Percentiles rank a stretch among this genome's conserved stretches.
These are phyloP conservation scores for Megathymus violae DNA, from an alignment of 1,140 invertebrate genomes.

Conservation along the genomic window DNA sequence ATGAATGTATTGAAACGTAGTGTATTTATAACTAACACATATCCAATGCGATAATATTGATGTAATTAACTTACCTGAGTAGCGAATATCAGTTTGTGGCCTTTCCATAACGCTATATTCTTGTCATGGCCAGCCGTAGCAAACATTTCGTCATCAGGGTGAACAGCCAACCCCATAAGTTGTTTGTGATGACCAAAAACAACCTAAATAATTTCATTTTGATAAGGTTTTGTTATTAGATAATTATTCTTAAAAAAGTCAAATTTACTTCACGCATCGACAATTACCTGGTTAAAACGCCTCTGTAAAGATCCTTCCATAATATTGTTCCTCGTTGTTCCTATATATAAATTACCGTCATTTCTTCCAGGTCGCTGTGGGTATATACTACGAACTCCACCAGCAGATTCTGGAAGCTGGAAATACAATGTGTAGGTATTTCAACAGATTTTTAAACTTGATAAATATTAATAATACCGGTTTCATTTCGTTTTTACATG, in stretches of 20 bases:
- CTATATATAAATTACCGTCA: slow-evolving; percentile 96
- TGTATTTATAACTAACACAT: too few species aligned
- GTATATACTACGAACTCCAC: slow-evolving; percentile 93
- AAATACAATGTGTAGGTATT: too few species aligned
- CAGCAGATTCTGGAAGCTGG: slow-evolving; percentile 92
- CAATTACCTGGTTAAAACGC: slow-evolving; percentile 92
- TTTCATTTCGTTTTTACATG: too few species aligned
- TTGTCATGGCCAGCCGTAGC: slow-evolving; percentile 97
- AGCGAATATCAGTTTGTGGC: slow-evolving; percentile 93
- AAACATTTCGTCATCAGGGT: slow-evolving; percentile 96
- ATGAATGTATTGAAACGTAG: too few species aligned
- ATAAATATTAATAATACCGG: too few species aligned
- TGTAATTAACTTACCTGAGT: slow-evolving; percentile 93
- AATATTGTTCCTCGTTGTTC: slow-evolving; percentile 96
- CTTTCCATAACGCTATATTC: slow-evolving; percentile 94
- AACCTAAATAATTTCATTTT: slow-evolving; percentile 83
- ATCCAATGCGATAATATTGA: too few species aligned
- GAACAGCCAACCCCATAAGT: slow-evolving; percentile 94
- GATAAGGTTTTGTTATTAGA: too few species aligned
- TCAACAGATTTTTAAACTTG: too few species aligned
- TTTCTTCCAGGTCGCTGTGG: slow-evolving; percentile 92
- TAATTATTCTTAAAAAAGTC: too few species aligned
- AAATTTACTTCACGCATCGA: neutral
- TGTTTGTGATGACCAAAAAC: slow-evolving; percentile 96
- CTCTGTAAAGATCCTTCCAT: slow-evolving; percentile 95